Evolutionary conservation across 2,888 invertebrate species (phyloP).

Genomic region (Leucania comma): DNA sequence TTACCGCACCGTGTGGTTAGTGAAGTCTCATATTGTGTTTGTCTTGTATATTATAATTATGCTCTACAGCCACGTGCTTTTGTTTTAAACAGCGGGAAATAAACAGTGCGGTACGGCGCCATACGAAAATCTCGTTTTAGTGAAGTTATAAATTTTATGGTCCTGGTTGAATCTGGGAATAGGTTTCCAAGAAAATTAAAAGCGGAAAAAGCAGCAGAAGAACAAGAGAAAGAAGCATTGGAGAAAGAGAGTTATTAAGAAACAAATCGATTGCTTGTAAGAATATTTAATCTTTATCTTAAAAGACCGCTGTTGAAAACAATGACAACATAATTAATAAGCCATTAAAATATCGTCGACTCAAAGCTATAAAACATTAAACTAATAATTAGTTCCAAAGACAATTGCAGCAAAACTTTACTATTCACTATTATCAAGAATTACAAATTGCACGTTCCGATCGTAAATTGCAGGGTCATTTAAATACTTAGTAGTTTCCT

Average conservation of each 20-base stretch:
- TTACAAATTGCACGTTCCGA: conserved; percentile 35
- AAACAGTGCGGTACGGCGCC: conserved; percentile 1
- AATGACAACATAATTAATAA: background rate
- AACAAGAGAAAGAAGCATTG: background rate
- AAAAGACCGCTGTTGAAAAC: background rate
- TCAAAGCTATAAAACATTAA: background rate
- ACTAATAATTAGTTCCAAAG: background rate
- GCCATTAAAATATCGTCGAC: background rate
- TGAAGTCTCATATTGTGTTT: conserved; percentile 42
- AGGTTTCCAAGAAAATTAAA: too few relatives aligned
- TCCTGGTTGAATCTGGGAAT: background rate
- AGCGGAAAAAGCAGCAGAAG: background rate
- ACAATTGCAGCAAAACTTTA: conserved; percentile 31
- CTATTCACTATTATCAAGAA: conserved; percentile 41
- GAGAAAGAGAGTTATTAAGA: background rate
- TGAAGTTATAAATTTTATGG: conserved; percentile 5
- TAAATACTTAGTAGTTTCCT: conserved; percentile 53
- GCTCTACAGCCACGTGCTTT: conserved; percentile 18
- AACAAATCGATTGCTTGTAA: background rate
- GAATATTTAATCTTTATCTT: background rate
- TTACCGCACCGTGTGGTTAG: conserved; percentile 42
- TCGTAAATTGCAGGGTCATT: conserved; percentile 49
- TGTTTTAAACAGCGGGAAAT: conserved; percentile 26
- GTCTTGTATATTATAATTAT: conserved; percentile 26
- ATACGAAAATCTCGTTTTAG: background rate